Evolutionary conservation across 2,113 vertebrate species (phyloP).

Genomic region (Engystomops pustulosus): DNA sequence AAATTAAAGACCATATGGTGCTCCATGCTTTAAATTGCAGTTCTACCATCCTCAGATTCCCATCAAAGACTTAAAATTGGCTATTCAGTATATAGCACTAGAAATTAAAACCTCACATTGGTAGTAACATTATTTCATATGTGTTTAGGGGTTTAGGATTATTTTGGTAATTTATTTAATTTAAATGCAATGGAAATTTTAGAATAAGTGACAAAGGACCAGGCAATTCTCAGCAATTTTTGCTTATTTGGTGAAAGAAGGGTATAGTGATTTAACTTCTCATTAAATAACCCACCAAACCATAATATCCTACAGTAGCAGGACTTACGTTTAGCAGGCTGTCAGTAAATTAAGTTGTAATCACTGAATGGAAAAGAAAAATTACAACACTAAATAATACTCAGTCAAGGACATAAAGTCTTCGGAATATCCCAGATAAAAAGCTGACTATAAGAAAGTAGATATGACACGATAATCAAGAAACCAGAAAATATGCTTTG

Average conservation of each 20-base stretch:
- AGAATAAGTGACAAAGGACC: neutral
- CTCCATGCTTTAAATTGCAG: too few species aligned
- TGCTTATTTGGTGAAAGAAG: too few species aligned
- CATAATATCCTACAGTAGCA: conserved; percentile 37
- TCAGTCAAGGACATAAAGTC: conserved; percentile 32
- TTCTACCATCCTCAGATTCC: too few species aligned
- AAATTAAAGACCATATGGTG: too few species aligned
- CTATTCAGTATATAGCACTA: too few species aligned
- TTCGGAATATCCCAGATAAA: neutral
- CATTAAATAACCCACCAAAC: conserved; percentile 38
- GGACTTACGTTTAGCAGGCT: conserved; percentile 25
- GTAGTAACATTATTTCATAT: too few species aligned
- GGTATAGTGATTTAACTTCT: conserved; percentile 44
- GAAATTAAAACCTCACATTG: too few species aligned
- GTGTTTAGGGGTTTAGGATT: neutral
- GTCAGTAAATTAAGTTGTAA: conserved; percentile 36
- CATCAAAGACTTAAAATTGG: too few species aligned
- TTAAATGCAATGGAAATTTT: neutral
- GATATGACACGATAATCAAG: neutral
- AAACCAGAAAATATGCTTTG: neutral
- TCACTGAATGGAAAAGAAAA: conserved; percentile 6
- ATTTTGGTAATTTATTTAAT: neutral
- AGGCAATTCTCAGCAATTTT: too few species aligned
- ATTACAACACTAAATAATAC: conserved; percentile 53
- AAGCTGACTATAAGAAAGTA: neutral